Percentiles rank a stretch among this genome's conserved stretches.
Evolutionary conservation across 2,888 invertebrate genomes (phyloP).

Genomic region (Spisula solida): DNA sequence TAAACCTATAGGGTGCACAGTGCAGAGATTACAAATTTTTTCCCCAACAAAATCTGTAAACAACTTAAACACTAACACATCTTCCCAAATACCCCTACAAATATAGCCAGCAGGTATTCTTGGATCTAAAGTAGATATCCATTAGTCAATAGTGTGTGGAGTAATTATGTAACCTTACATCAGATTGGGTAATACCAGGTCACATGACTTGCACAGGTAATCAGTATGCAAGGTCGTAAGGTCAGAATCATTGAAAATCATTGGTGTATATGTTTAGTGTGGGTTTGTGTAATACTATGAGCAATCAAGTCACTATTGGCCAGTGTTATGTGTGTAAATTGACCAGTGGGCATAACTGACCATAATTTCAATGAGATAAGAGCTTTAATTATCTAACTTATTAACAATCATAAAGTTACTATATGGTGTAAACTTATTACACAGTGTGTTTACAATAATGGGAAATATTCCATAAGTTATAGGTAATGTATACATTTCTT

Average conservation of each 20-base stretch:
- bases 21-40: conserved; percentile 26
- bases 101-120: conserved; percentile 32
- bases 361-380: conserved; percentile 62
- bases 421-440: conserved; percentile 26
- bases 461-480: conserved; percentile 25
- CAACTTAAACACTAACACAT: background rate
- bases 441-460: conserved; percentile 35
- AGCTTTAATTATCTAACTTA: conserved; percentile 37
- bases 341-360: conserved; percentile 66
- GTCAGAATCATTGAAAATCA: conserved; percentile 70
- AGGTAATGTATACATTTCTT: conserved; percentile 45
- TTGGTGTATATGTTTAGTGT: conserved; percentile 70
- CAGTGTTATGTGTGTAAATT: conserved; percentile 70
- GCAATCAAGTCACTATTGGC: conserved; percentile 74
- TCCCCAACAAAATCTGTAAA: conserved; percentile 25
- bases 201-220: conserved; percentile 71
- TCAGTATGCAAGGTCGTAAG: conserved; percentile 73
- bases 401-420: conserved; percentile 16
- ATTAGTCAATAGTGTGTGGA: conserved; percentile 71
- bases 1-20: background rate
- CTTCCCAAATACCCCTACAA: background rate
- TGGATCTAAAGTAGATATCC: conserved; percentile 41
- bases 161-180: conserved; percentile 71
- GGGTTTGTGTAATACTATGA: conserved; percentile 79
- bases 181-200: conserved; percentile 68